Evolutionary conservation across 2,797 vertebrate genomes (phyloP), one percentile per base, ranked within the genome.

Genomic region (Eulemur mongoz): DNA sequence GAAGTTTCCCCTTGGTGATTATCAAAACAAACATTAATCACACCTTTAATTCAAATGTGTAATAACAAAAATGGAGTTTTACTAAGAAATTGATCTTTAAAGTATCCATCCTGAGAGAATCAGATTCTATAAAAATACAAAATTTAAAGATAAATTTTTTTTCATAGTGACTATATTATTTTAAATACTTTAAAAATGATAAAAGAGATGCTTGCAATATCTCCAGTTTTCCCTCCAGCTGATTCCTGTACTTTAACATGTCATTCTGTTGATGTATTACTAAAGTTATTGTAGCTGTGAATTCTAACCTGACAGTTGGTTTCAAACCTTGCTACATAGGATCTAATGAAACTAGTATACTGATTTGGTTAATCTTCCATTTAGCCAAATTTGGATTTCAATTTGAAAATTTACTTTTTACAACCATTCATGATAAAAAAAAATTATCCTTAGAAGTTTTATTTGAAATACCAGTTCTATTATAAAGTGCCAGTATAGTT

Each of bases 251-350:
- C 61, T 91, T 87, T 69, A 95, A 86, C 52, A 82, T 0, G 5
- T 25, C 50, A 61, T 93, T 85, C 92, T 91, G 30, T 32, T 92
- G 83, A 95, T 95, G 59, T 84, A 94, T n/a, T 25, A 86, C 70
- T 86, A 94, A 57, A 57, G 98, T 97, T 93, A 95, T 50, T 80
- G 80, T 25, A 96, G 81, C 61, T 48, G 20, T 8, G 82, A 93
- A 96, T 97, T 94, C 88, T 95, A 96, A 89, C 94, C 93, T 78
- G 73, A 95, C 59, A 96, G 96, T 85, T 48, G 89, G 93, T 96
- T 94, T 96, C 89, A 93, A 97, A 97, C 2, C 12, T 93, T 79
- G 76, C 83, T 40, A 81, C 45, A 89, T 8, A 94, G 84, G 89
- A 84, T 91, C 65, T 95, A 87, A 7, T 84, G 67, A 27, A 88